Conservation (phyloP, 2,888 invertebrate genomes). For the Acleris laterana region DNA sequence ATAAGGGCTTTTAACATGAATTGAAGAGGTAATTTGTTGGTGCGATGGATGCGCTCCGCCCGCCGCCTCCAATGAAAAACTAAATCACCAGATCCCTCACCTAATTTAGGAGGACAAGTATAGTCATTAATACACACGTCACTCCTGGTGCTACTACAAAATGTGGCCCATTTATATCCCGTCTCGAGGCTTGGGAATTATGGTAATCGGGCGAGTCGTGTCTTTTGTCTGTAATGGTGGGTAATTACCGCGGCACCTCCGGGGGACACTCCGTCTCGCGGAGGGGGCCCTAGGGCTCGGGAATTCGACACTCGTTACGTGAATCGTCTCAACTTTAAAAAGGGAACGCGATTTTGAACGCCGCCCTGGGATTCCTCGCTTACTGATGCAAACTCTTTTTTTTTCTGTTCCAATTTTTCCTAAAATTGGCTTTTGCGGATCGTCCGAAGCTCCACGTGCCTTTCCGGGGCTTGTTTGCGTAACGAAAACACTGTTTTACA, state of each 20-base stretch:
- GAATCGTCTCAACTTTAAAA: conserved; percentile 83
- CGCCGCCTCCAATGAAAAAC: conserved; percentile 73
- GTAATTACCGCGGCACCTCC: conserved; percentile 81
- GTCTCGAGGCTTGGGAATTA: conserved; percentile 80
- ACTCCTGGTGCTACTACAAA: conserved; percentile 82
- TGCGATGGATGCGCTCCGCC: conserved; percentile 47
- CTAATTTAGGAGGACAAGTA: conserved; percentile 83
- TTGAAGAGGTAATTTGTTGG: conserved; percentile 48
- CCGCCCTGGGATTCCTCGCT: conserved; percentile 70
- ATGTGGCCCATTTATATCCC: conserved; percentile 82
- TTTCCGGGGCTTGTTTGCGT: conserved; percentile 53
- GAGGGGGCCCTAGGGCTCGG: conserved; percentile 68
- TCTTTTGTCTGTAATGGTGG: conserved; percentile 84
- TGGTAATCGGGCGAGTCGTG: conserved; percentile 83
- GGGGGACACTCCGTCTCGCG: conserved; percentile 74
- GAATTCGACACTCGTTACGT: conserved; percentile 83
- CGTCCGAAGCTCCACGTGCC: conserved; percentile 31
- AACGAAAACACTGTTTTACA: conserved; percentile 55
- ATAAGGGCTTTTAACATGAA: conserved; percentile 40
- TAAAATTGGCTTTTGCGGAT: conserved; percentile 56
- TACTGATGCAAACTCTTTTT: conserved; percentile 62
- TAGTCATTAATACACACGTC: conserved; percentile 84
- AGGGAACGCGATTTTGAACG: conserved; percentile 80
- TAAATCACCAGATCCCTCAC: conserved; percentile 80
- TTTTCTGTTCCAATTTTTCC: conserved; percentile 53